phyloP scores from a whole-genome alignment of 2,113 vertebrate genomes.

The Toxostoma redivivum region DNA sequence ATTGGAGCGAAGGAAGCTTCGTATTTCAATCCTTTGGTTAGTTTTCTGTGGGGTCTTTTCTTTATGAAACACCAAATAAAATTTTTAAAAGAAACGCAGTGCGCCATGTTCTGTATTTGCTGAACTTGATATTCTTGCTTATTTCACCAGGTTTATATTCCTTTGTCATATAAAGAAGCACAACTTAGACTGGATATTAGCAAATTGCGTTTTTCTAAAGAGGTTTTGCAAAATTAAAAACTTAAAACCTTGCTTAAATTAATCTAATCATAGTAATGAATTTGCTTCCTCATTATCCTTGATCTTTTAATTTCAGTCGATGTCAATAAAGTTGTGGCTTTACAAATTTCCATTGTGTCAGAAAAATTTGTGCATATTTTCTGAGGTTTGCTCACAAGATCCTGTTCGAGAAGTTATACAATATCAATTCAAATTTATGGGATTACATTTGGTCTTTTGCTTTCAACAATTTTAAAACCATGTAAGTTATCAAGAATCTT shows the following conservation, averaged over 20 bases:
- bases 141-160: background rate
- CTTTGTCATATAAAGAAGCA: background rate
- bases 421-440: background rate
- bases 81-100: background rate
- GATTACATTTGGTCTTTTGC: background rate
- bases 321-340: background rate
- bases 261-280: background rate
- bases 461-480: background rate
- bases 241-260: background rate
- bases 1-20: background rate
- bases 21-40: background rate
- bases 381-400: background rate
- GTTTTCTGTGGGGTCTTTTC: background rate
- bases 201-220: background rate
- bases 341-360: background rate
- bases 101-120: background rate
- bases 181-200: background rate
- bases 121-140: background rate
- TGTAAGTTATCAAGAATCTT: background rate
- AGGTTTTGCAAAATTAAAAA: background rate
- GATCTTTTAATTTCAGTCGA: background rate
- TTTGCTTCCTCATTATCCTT: background rate
- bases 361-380: background rate
- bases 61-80: constrained; percentile 15
- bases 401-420: background rate